Base-by-base conservation (phyloP, 2,113 vertebrate species). In the Baryphthengus martii region DNA sequence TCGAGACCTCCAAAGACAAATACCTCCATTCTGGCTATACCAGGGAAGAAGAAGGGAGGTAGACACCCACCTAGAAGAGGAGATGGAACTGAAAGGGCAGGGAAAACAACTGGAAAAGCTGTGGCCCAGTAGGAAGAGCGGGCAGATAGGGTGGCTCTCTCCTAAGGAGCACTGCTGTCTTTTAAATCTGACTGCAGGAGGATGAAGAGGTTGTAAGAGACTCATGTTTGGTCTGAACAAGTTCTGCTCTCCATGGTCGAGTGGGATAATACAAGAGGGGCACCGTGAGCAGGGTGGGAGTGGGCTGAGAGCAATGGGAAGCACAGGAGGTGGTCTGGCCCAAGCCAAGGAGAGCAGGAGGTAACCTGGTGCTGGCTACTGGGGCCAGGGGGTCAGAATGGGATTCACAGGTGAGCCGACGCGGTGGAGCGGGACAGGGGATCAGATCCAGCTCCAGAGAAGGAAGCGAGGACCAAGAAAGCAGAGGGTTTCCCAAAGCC, bases 391-490 rank as follows among this genome's bases (percentile, higher is more conserved):
- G 58, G 50, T 62, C 73, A 62, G 45, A 37, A 79, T 26, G 50
- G 66, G 83, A 88, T 44, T 45, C 67, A 26, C 47, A 80, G 83
- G 67, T 84, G 67, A 90, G 58, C 7, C 1, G 7, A 42, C 1
- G 7, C 1, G 3, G 25, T 1, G 3, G 28, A 71, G 45, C 3
- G 0, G 55, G 62, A 75, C 4, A 5, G 26, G 44, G 63, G 86
- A 83, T 58, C 24, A 16, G 31, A 45, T 72, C 70, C 87, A 80
- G n/a, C 26, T 35, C 73, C 11, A 37, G 40, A 74, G 62, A 61
- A 87, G 56, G 49, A 92, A 62, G 21, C 9, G 1, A 78, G 63
- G 79, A 62, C 72, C 62, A 72, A 39, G 58, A 50, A 77, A 77
- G 70, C 55, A 61, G 39, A 20, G 16, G 59, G 65, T 23, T 70